These are phyloP conservation scores for Ia io DNA, from an alignment of 2,113 vertebrate species.

Conservation along the genomic window DNA sequence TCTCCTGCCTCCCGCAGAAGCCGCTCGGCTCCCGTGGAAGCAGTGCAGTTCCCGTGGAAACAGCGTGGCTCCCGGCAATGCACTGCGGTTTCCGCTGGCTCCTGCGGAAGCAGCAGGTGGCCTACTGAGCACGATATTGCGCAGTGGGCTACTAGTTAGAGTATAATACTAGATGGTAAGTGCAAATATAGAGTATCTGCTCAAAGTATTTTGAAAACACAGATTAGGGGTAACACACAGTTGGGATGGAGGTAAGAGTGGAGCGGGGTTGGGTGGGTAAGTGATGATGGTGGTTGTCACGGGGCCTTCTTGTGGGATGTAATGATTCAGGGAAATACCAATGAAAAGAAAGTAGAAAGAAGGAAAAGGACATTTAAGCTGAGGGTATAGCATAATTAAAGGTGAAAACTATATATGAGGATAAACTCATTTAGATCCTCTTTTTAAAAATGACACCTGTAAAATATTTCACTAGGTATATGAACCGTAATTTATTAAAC, in stretches of 20 bases:
- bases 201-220: not conserved
- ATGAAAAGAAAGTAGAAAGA: not conserved
- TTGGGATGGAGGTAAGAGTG: not conserved
- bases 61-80: too few species aligned
- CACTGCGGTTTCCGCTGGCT: too few species aligned
- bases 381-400: not conserved
- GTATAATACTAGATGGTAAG: not conserved
- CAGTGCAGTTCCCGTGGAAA: too few species aligned
- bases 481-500: not conserved
- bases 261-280: not conserved
- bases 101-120: too few species aligned
- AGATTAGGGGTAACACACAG: not conserved
- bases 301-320: not conserved
- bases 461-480: not conserved
- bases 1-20: too few species aligned
- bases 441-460: not conserved
- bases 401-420: not conserved
- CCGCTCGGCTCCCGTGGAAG: too few species aligned
- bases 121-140: too few species aligned
- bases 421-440: not conserved
- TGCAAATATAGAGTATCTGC: not conserved
- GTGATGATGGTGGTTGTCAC: not conserved
- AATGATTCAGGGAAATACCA: not conserved
- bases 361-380: not conserved
- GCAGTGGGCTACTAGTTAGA: too few species aligned